Evolutionary conservation across 2,888 invertebrate genomes (phyloP), one percentile per base, ranked within the genome.

Genomic region (Hermaeophaga mercurialis): DNA sequence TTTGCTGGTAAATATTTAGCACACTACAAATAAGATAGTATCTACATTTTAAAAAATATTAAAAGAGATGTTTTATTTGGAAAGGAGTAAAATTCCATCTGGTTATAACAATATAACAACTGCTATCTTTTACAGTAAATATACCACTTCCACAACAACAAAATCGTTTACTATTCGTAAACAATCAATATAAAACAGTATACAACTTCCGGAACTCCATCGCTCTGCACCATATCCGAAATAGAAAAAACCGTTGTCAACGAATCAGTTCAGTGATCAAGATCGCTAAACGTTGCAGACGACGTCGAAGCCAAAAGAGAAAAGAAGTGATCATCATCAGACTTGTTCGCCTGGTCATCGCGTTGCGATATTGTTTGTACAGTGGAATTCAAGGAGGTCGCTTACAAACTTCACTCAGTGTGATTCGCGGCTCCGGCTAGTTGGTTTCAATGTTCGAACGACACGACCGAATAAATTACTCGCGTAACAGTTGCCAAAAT

Each of bases 341-440:
- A 47, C 22, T 11, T 18, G 31, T 43, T 43, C 41, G 45, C 46
- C 19, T 47, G 36, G 36, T 26, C 26, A 48, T 26, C 48, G 48
- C 48, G 48, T 38, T 48, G 48, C 36, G 34, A 47, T 47, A 47
- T 48, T 48, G 38, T 48, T 48, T 38, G 26, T 48, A 26, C 14
- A 48, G 48, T 48, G 38, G 48, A 48, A 48, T 31, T 36, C 36
- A 36, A 36, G 36, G 36, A 36, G 36, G 36, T 47, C 66, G 61
- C n/a, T 56, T 52, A 59, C 66, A 61, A 52, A 39, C 64, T 61
- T 56, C 64, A 58, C 61, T 73, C 74, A 76, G 76, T 76, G 75
- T 74, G 75, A 74, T 74, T 71, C 74, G 75, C 75, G 75, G 74
- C 75, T 72, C 70, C 73, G 68, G 52, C 56, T 59, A 65, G 69